Base-by-base conservation (phyloP, 2,797 vertebrate genomes). In the Microchirus variegatus region DNA sequence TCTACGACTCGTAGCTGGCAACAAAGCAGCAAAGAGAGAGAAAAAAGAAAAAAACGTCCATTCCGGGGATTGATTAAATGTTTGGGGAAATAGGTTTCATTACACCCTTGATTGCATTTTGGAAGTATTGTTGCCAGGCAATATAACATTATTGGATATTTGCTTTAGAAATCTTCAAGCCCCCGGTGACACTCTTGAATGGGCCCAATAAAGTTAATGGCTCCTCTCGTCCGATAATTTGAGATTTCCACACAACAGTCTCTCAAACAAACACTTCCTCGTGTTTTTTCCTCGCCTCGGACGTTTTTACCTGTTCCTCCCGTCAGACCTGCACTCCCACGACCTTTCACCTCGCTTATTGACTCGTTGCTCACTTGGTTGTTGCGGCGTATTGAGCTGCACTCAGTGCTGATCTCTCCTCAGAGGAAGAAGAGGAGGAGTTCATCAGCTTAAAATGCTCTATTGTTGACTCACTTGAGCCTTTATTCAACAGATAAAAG, bases 31-130 rank as follows among this genome's bases (percentile, higher is more conserved):
- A 31, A 31, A 31, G 31, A 31, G 31, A 8, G n/a, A 6, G 31
- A 31, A 31, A 22, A 22, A 22, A 22, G n/a, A 1, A 22, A 3
- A 22, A 22, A 22, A 3, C 13, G 2, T 2, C 57, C 11, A 57
- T 68, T 62, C 37, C 31, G 52, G 40, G 48, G 60, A 79, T 50
- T 86, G 70, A 86, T 81, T 85, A 79, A 80, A 80, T 63, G 68
- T 67, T 57, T 26, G 55, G 50, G 69, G 55, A 67, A 75, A 62
- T 56, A 56, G 63, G 65, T 44, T 80, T 88, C 75, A 87, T 84
- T 82, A 84, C 68, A 82, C 73, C 62, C 69, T 53, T 70, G 74
- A 87, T 82, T 87, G 75, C 67, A 66, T 87, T 85, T 73, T 67
- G 14, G 2, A 49, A 61, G 62, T 60, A 48, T 72, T 58, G 86